Base-by-base conservation (phyloP, 1,140 invertebrate genomes). In the Calliphora vicina region DNA sequence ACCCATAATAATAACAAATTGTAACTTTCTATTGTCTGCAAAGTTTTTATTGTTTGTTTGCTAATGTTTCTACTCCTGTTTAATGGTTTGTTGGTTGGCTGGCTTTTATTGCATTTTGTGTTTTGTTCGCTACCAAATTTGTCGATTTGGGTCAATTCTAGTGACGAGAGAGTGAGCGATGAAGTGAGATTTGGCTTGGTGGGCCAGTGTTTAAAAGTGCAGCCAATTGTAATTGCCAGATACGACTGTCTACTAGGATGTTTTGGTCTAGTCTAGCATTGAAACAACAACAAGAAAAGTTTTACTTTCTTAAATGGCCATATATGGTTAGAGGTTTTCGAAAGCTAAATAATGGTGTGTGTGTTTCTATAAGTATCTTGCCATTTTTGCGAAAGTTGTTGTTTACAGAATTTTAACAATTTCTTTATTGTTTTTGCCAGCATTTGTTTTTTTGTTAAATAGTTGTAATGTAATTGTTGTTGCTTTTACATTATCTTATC, bases 351-450 rank as follows among this genome's bases (percentile, higher is more conserved):
- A 45, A 9, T 45, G 9, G 0, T 57, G 1, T 57, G 6, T 57
- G 4, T 57, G 50, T 4, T 57, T 17, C 15, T 57, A 45, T 45
- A 12, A n/a, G n/a, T 45, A 9, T 45, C 43, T 57, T 57, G 1
- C n/a, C 13, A n/a, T 2, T 17, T 17, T 6, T 57, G n/a, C 50
- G 50, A 57, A 57, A 57, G 50, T 57, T 57, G 50, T 57, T 57
- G 50, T 57, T 57, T 57, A 57, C 50, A 57, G 50, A 57, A 57
- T 57, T 57, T 57, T 57, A 57, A 57, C 50, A 57, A 57, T 57
- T 57, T 57, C 50, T 57, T 57, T n/a, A 2, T 6, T 57, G 50
- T n/a, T 57, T 57, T 12, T 45, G n/a, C n/a, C n/a, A n/a, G n/a
- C n/a, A 35, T 35, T 35, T 35, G 35, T 35, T 35, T 35, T 35